phyloP scores from a whole-genome alignment of 2,888 invertebrate species.

The Andrena bucephala region DNA sequence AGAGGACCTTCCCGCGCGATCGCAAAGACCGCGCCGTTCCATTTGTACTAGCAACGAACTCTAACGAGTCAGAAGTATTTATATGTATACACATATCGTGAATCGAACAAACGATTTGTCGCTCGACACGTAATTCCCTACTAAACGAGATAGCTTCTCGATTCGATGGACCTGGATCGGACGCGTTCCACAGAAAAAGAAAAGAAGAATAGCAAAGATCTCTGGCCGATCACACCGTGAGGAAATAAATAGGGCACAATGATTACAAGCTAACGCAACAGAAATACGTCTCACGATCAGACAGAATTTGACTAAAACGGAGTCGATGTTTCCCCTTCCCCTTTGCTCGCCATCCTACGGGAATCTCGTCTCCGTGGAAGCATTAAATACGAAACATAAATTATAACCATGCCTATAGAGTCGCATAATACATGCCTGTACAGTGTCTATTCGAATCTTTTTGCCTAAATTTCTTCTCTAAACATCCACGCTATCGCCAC shows the following conservation, averaged over 20 bases:
- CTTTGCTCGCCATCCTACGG: not conserved
- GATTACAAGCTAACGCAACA: conserved; percentile 13
- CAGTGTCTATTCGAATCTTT: not conserved
- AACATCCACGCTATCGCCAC: not conserved
- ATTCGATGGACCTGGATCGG: conserved; percentile 17
- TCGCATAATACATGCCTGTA: conserved; percentile 17
- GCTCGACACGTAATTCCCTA: conserved; percentile 27
- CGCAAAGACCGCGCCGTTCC: conserved; percentile 39
- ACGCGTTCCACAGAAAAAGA: conserved; percentile 3
- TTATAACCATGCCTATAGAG: not conserved
- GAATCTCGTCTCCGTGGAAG: conserved; percentile 19
- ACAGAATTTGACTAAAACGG: conserved; percentile 22
- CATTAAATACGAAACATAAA: conserved; percentile 31
- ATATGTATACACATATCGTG: conserved; percentile 16
- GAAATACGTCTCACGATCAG: not conserved
- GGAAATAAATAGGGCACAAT: conserved; percentile 32
- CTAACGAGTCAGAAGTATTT: conserved; percentile 41
- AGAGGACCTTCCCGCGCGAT: conserved; percentile 4
- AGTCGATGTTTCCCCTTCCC: not conserved
- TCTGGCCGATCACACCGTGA: not conserved
- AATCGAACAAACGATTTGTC: conserved; percentile 33
- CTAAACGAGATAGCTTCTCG: conserved; percentile 19
- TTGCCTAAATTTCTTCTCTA: conserved; percentile 4
- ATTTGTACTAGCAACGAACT: conserved; percentile 60
- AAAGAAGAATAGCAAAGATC: not conserved